phyloP scores from a whole-genome alignment of 2,888 invertebrate genomes.

The Eilema caniola region DNA sequence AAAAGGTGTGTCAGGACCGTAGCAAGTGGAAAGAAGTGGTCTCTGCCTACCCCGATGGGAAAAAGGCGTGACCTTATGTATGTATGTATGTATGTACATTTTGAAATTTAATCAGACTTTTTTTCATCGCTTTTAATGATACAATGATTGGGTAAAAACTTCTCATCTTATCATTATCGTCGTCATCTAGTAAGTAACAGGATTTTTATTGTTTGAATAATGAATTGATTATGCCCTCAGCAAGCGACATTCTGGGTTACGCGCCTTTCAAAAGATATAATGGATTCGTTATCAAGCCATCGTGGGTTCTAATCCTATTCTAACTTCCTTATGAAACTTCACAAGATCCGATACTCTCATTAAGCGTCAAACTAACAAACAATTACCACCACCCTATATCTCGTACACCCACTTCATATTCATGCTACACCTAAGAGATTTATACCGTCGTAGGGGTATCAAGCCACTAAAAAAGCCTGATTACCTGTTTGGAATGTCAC shows the following conservation, averaged over 20 bases:
- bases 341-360: neutral
- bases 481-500: conserved; percentile 6
- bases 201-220: too few species aligned
- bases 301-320: neutral
- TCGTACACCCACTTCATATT: neutral
- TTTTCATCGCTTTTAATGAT: neutral
- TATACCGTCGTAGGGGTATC: neutral
- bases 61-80: too few species aligned
- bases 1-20: too few species aligned
- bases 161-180: neutral
- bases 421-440: neutral
- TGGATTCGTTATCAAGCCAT: too few species aligned
- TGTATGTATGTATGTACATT: too few species aligned
- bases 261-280: too few species aligned
- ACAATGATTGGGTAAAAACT: neutral
- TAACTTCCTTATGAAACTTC: neutral
- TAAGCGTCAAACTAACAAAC: neutral
- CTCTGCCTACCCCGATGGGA: too few species aligned
- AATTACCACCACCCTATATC: neutral
- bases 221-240: too few species aligned
- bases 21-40: too few species aligned
- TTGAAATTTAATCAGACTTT: neutral
- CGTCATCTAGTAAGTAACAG: too few species aligned
- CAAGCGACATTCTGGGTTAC: too few species aligned
- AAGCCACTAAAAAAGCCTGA: neutral